phyloP scores from a whole-genome alignment of 2,888 invertebrate genomes.

The Loripinus fragilis region DNA sequence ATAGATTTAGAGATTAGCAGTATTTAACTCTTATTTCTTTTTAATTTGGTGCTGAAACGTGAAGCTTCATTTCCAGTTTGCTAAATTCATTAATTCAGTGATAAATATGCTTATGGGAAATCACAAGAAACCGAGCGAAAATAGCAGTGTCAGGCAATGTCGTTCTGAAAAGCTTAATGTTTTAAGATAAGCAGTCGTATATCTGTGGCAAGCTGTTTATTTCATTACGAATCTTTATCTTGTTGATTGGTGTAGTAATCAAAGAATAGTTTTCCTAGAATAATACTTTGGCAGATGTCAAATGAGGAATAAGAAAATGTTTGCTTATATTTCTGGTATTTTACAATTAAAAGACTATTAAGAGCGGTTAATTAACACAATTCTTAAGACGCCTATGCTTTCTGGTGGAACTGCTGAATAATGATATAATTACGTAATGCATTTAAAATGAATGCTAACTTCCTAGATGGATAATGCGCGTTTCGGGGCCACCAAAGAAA shows the following conservation, averaged over 20 bases:
- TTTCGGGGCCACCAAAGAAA: too few relatives aligned
- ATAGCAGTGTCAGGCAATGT: slow-evolving; percentile 46
- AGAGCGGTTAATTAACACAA: slow-evolving; percentile 2
- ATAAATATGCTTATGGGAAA: slow-evolving; percentile 50
- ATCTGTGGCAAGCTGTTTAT: background rate
- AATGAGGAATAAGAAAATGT: slow-evolving; percentile 8
- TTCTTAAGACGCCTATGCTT: background rate
- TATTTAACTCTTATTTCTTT: slow-evolving; percentile 19
- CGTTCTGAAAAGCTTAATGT: slow-evolving; percentile 47
- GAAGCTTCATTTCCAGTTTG: slow-evolving; percentile 32
- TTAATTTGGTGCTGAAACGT: slow-evolving; percentile 18
- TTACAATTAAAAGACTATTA: slow-evolving; percentile 15
- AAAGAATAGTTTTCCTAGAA: slow-evolving; percentile 12
- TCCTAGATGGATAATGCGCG: too few relatives aligned
- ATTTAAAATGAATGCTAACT: too few relatives aligned
- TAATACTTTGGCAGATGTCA: slow-evolving; percentile 16
- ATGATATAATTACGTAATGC: background rate
- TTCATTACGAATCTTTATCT: slow-evolving; percentile 9
- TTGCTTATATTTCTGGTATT: slow-evolving; percentile 16
- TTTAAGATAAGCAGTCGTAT: slow-evolving; percentile 40
- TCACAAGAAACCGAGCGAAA: slow-evolving; percentile 49
- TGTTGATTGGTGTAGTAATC: slow-evolving; percentile 14
- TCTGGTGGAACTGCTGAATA: background rate
- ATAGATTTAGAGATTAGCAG: slow-evolving; percentile 11
- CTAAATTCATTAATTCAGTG: slow-evolving; percentile 47